These are phyloP conservation scores for Heterodera carotae DNA, from an alignment of 1,140 invertebrate genomes.

Conservation along the genomic window DNA sequence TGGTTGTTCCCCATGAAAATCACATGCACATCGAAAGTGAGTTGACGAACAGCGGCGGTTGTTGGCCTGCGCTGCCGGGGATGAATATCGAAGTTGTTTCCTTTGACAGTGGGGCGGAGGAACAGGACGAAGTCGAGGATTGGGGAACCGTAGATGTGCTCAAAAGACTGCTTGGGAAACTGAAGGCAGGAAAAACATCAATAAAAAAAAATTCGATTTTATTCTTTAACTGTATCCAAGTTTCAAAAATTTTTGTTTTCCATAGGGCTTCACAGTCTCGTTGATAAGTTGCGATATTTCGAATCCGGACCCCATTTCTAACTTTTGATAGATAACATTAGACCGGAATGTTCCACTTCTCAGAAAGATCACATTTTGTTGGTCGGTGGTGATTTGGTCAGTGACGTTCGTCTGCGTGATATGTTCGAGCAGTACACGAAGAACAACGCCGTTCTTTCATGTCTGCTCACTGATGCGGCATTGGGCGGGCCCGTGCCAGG, in stretches of 20 bases:
- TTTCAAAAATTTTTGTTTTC: too few species aligned
- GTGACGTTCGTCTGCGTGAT: constrained; percentile 37
- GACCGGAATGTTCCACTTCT: constrained; percentile 11
- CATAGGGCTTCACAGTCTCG: too few species aligned
- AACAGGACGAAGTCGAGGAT: constrained; percentile 42
- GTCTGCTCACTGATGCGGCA: constrained; percentile 43
- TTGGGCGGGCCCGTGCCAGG: constrained; percentile 42
- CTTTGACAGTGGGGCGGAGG: constrained; percentile 14
- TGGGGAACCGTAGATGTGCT: constrained; percentile 53
- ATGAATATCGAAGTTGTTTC: constrained; percentile 45
- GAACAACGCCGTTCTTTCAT: constrained; percentile 40
- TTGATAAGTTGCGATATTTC: too few species aligned
- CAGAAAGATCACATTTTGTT: constrained; percentile 46
- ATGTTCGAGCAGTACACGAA: constrained; percentile 48
- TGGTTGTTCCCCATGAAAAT: constrained; percentile 35
- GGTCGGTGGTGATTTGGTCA: constrained; percentile 49
- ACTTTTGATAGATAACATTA: too few species aligned
- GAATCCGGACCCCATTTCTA: too few species aligned
- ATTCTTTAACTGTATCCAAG: too few species aligned
- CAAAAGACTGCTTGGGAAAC: constrained; percentile 31
- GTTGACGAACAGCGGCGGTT: constrained; percentile 19
- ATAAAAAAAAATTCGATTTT: too few species aligned
- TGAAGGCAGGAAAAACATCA: constrained; percentile 12
- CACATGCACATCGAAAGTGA: constrained; percentile 35
- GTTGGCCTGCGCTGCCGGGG: constrained; percentile 32